These are phyloP conservation scores for Pipa parva DNA, from an alignment of 2,113 vertebrate species.

Conservation along the genomic window DNA sequence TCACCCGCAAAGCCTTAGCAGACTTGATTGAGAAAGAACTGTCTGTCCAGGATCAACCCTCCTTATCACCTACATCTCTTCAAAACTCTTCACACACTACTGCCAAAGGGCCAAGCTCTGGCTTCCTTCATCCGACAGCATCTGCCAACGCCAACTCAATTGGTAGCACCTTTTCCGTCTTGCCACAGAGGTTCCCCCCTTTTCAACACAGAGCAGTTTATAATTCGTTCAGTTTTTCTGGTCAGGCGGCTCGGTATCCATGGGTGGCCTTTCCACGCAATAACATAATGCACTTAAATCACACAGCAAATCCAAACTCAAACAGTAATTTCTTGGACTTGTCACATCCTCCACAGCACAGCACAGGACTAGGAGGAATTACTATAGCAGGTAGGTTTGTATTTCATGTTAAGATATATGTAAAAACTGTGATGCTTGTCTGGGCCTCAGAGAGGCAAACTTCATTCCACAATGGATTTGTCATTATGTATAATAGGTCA, in stretches of 20 bases:
- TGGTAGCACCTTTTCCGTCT: constrained; percentile 80
- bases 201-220: constrained; percentile 94
- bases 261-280: constrained; percentile 92
- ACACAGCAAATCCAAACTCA: constrained; percentile 89
- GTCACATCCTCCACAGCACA: constrained; percentile 91
- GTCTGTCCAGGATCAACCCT: constrained; percentile 87
- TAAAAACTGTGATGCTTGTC: no score
- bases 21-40: constrained; percentile 99
- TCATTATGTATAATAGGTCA: no score
- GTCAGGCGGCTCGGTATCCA: constrained; percentile 85
- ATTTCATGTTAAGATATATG: no score
- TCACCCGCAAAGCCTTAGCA: constrained; percentile 96
- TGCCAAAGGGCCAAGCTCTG: constrained; percentile 76
- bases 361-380: constrained; percentile 95
- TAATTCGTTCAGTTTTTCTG: constrained; percentile 93
- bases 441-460: no score
- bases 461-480: no score
- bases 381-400: constrained; percentile 96
- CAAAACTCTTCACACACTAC: constrained; percentile 74
- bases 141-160: constrained; percentile 77
- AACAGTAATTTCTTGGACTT: constrained; percentile 98
- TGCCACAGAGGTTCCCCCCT: constrained; percentile 84
- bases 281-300: constrained; percentile 92
- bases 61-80: constrained; percentile 69
- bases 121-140: constrained; percentile 70